phyloP scores from a whole-genome alignment of 2,113 vertebrate genomes.

The Phrynocephalus versicolor region DNA sequence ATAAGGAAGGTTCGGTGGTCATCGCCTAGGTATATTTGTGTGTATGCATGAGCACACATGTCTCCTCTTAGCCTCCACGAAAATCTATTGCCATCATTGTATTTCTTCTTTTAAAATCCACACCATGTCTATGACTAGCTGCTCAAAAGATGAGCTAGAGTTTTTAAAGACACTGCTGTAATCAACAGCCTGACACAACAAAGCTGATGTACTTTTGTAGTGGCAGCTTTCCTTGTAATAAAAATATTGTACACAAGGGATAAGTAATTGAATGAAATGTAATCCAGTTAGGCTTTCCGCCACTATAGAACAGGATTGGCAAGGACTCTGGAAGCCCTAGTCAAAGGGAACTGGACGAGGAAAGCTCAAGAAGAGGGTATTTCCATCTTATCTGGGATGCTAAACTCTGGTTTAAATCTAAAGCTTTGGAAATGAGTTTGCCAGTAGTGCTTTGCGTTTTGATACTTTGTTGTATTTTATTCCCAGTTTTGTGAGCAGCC shows the following conservation, averaged over 20 bases:
- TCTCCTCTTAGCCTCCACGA: slow-evolving; percentile 68
- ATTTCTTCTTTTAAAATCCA: slow-evolving; percentile 67
- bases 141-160: slow-evolving; percentile 22
- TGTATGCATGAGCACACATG: slow-evolving; percentile 43
- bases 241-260: neutral
- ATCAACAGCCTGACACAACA: slow-evolving; percentile 57
- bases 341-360: neutral
- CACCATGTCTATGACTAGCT: slow-evolving; percentile 38
- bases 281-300: too few relatives aligned
- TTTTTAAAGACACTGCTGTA: slow-evolving; percentile 54
- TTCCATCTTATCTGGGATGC: neutral
- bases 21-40: slow-evolving; percentile 48
- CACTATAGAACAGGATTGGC: neutral
- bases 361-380: neutral
- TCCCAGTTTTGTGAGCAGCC: too few relatives aligned
- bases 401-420: too few relatives aligned
- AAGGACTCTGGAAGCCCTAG: neutral
- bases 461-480: too few relatives aligned
- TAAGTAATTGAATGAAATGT: too few relatives aligned
- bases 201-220: slow-evolving; percentile 37
- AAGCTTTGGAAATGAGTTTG: too few relatives aligned
- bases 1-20: slow-evolving; percentile 63
- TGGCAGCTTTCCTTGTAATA: slow-evolving; percentile 49
- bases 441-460: too few relatives aligned
- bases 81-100: slow-evolving; percentile 45